Conservation (phyloP, 2,888 invertebrate species). For the Iphiclides podalirius region DNA sequence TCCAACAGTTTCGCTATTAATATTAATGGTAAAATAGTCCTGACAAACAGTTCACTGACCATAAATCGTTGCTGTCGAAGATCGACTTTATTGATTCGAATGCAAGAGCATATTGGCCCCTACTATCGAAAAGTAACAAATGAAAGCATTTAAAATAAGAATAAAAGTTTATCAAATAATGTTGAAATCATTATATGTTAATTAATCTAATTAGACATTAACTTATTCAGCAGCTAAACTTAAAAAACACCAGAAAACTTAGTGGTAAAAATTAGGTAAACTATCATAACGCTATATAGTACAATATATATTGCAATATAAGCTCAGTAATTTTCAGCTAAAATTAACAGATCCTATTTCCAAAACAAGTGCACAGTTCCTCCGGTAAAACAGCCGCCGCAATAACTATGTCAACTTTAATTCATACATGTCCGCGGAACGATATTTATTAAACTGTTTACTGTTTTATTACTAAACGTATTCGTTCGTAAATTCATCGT, state of each 20-base stretch:
- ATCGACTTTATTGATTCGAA: slow-evolving; percentile 36
- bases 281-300: too few relatives aligned
- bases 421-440: slow-evolving; percentile 2
- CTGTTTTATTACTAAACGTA: slow-evolving; percentile 9
- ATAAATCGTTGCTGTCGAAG: slow-evolving; percentile 33
- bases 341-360: too few relatives aligned
- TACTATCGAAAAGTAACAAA: slow-evolving; percentile 6
- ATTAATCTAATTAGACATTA: too few relatives aligned
- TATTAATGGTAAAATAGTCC: slow-evolving; percentile 26
- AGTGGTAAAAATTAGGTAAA: too few relatives aligned
- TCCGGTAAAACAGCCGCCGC: neutral
- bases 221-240: too few relatives aligned
- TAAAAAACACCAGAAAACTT: too few relatives aligned
- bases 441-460: slow-evolving; percentile 8
- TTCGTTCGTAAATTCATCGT: slow-evolving; percentile 11
- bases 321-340: too few relatives aligned
- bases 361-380: too few relatives aligned
- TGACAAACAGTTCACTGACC: slow-evolving; percentile 33
- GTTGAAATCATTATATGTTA: too few relatives aligned
- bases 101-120: slow-evolving; percentile 15
- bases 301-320: too few relatives aligned
- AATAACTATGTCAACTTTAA: slow-evolving; percentile 15
- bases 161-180: neutral
- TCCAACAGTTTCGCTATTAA: too few relatives aligned
- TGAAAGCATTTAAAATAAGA: neutral